A percentile compares a stretch with the other conserved stretches of the same genome.
Evolutionary conservation across 2,113 vertebrate genomes (phyloP).

Genomic region (Vidua chalybeata): DNA sequence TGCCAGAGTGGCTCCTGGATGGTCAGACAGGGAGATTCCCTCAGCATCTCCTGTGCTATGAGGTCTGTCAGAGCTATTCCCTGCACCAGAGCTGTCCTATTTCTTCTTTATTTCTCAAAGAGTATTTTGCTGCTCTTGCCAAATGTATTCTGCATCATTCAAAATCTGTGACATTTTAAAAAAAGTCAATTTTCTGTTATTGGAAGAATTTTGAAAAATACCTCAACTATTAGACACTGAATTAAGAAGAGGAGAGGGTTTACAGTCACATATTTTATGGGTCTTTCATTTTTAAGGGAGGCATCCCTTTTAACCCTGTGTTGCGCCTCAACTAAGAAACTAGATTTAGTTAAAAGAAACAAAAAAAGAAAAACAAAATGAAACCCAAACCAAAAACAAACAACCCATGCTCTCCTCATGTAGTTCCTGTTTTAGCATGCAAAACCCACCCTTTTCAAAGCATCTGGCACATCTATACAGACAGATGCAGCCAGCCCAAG

Average conservation of each 20-base stretch:
- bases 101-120: background rate
- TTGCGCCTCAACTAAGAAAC: background rate
- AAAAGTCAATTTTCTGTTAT: background rate
- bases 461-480: background rate
- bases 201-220: background rate
- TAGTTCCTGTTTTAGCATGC: background rate
- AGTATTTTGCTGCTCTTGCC: background rate
- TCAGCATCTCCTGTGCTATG: background rate
- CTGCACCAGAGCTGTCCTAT: background rate
- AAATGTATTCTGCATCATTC: background rate
- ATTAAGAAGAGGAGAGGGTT: background rate
- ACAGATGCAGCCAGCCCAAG: background rate
- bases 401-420: background rate
- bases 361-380: background rate
- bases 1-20: background rate
- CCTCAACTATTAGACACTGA: background rate
- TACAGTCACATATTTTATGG: background rate
- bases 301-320: background rate
- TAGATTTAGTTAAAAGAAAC: background rate
- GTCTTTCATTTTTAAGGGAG: background rate
- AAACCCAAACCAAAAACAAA: background rate
- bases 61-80: background rate
- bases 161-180: background rate
- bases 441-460: background rate
- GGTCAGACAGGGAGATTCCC: background rate